phyloP scores from a whole-genome alignment of 2,113 vertebrate genomes.

The Sinocyclocheilus grahami region DNA sequence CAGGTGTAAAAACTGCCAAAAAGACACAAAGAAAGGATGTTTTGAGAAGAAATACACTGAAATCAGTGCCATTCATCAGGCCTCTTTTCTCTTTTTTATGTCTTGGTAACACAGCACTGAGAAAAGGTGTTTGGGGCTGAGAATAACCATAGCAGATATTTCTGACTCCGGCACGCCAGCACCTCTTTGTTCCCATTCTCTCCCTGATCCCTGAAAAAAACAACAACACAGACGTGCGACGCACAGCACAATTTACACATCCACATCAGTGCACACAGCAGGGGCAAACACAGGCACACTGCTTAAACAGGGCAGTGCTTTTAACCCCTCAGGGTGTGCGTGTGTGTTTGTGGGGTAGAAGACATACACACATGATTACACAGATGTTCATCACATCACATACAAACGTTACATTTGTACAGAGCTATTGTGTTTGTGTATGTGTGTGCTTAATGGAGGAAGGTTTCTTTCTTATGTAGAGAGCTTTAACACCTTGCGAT shows the following conservation, averaged over 20 bases:
- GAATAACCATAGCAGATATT: conserved; percentile 7
- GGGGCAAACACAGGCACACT: conserved; percentile 44
- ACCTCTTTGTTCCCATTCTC: conserved; percentile 26
- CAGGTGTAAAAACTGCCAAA: neutral
- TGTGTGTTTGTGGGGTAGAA: neutral
- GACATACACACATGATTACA: conserved; percentile 31
- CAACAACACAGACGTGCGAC: conserved; percentile 34
- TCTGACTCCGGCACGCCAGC: conserved; percentile 17
- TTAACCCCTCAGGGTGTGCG: conserved; percentile 40
- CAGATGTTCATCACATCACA: conserved; percentile 51
- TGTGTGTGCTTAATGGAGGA: neutral
- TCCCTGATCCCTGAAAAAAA: conserved; percentile 4
- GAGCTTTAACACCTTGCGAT: conserved; percentile 9
- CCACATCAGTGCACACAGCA: conserved; percentile 49
- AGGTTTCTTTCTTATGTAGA: conserved; percentile 13
- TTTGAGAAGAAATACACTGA: neutral
- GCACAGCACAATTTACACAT: conserved; percentile 53
- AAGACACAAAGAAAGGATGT: neutral
- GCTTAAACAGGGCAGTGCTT: conserved; percentile 27
- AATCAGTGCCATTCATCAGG: neutral
- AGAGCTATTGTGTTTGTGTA: neutral
- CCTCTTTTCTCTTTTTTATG: conserved; percentile 3
- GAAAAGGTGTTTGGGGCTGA: conserved; percentile 6
- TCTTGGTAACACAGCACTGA: neutral
- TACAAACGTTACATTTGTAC: conserved; percentile 45